These are phyloP conservation scores for Drosophila varians DNA, from an alignment of 1,140 invertebrate genomes.

Conservation along the genomic window DNA sequence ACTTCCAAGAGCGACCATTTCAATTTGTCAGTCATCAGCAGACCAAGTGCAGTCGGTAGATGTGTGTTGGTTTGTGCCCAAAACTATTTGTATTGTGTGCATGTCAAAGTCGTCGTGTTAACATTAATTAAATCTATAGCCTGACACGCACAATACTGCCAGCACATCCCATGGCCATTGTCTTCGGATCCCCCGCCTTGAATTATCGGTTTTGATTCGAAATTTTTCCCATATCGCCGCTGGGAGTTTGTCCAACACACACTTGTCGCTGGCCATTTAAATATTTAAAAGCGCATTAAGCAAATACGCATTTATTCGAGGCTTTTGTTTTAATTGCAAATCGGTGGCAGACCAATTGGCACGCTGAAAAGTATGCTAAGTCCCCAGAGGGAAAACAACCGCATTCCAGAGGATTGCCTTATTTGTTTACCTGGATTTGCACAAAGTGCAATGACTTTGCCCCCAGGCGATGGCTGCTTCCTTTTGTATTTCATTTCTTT, in stretches of 20 bases:
- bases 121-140: conserved; percentile 79
- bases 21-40: conserved; percentile 77
- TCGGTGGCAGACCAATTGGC: conserved; percentile 25
- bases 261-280: conserved; percentile 33
- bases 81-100: conserved; percentile 69
- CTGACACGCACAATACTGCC: conserved; percentile 45
- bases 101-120: conserved; percentile 79
- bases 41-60: conserved; percentile 40
- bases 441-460: conserved; percentile 19
- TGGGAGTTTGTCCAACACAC: conserved; percentile 15
- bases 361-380: conserved; percentile 60
- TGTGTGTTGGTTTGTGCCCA: conserved; percentile 12
- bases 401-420: conserved; percentile 15
- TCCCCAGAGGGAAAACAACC: conserved; percentile 17
- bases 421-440: conserved; percentile 7
- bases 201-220: conserved; percentile 55
- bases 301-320: conserved; percentile 41
- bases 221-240: conserved; percentile 35
- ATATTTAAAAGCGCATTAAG: conserved; percentile 37
- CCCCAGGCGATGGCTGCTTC: neutral
- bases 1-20: conserved; percentile 58
- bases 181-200: neutral
- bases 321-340: conserved; percentile 34
- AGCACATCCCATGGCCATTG: conserved; percentile 27
- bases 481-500: neutral